These are phyloP conservation scores for Galerucella pusilla DNA, from an alignment of 2,888 invertebrate species.

Conservation along the genomic window DNA sequence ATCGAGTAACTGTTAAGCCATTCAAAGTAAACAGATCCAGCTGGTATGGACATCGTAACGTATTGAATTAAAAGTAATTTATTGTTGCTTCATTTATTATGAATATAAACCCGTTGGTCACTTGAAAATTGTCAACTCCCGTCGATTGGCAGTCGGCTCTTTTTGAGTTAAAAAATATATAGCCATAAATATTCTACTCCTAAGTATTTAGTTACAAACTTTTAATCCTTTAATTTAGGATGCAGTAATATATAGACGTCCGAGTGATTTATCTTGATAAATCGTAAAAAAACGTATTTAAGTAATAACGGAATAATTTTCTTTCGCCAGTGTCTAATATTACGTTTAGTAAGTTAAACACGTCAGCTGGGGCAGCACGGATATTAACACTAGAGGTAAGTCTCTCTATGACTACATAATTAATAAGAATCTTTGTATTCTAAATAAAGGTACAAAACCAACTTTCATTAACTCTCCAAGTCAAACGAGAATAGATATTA, in stretches of 20 bases:
- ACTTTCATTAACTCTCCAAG: too few species aligned
- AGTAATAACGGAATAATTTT: background rate
- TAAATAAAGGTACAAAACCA: too few species aligned
- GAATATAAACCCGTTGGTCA: background rate
- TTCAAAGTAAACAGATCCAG: background rate
- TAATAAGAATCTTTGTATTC: too few species aligned
- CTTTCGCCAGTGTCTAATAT: background rate
- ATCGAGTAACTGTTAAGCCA: background rate
- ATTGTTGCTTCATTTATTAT: background rate
- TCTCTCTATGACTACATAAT: too few species aligned
- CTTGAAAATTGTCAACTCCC: background rate
- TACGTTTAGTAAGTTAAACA: background rate
- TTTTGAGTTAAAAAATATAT: background rate
- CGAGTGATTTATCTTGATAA: background rate
- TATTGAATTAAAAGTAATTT: background rate
- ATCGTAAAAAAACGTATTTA: background rate
- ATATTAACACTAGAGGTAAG: too few species aligned
- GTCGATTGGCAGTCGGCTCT: background rate
- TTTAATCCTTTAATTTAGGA: slow-evolving; percentile 6
- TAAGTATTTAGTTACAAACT: background rate
- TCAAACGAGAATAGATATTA: too few species aligned
- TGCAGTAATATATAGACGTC: background rate
- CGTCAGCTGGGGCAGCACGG: too few species aligned
- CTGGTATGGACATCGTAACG: background rate
- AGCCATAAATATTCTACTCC: background rate